A percentile compares a stretch with the other conserved stretches of the same genome.
phyloP scores from a whole-genome alignment of 2,113 vertebrate species.

The Aspidoscelis tigris region DNA sequence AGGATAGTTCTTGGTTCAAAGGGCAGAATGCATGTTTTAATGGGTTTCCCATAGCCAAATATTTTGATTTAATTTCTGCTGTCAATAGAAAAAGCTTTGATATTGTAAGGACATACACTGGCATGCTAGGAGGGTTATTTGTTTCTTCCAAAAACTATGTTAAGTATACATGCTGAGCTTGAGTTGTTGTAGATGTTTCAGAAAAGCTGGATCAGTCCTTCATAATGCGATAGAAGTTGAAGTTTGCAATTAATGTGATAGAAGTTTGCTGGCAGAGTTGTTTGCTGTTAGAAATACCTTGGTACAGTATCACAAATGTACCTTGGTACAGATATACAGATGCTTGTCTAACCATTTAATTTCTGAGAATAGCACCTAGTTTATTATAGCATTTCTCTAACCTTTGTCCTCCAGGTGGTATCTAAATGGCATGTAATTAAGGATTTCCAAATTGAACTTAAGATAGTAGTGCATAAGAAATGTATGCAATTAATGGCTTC shows the following conservation, averaged over 20 bases:
- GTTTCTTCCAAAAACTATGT: not conserved
- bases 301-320: not conserved
- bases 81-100: not conserved
- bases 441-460: not conserved
- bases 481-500: not conserved
- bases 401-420: not conserved
- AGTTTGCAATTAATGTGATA: too few species aligned
- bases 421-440: not conserved
- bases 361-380: not conserved
- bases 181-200: not conserved
- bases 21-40: too few species aligned
- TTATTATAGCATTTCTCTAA: not conserved
- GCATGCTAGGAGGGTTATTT: not conserved
- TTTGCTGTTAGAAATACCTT: not conserved
- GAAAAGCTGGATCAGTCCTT: not conserved
- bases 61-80: too few species aligned
- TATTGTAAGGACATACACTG: not conserved
- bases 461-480: not conserved
- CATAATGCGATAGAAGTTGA: not conserved
- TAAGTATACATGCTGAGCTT: not conserved
- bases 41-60: too few species aligned
- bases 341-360: not conserved
- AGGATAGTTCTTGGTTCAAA: too few species aligned
- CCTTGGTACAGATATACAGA: not conserved
- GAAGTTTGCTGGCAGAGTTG: not conserved